Evolutionary conservation across 2,888 invertebrate genomes (phyloP).

Genomic region (Morpho deidamia): DNA sequence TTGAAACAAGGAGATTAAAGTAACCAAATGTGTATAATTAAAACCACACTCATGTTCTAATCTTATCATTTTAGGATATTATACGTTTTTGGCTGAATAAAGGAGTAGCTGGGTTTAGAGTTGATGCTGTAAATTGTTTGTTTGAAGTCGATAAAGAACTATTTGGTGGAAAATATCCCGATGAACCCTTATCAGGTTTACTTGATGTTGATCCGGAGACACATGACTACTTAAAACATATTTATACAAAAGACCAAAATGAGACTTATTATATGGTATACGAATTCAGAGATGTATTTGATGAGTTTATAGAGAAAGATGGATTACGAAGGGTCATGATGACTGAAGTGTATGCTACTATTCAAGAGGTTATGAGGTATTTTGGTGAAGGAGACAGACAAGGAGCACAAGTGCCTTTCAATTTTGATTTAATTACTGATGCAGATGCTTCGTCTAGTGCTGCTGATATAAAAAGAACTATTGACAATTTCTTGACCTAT

Average conservation of each 20-base stretch:
- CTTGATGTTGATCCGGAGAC: constrained; percentile 60
- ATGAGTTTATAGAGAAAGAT: constrained; percentile 71
- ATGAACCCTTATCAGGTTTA: constrained; percentile 76
- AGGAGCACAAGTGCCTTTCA: constrained; percentile 88
- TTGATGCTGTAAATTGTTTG: constrained; percentile 85
- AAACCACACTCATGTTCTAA: too few species aligned
- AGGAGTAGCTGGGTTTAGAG: constrained; percentile 92
- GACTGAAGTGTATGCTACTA: constrained; percentile 85
- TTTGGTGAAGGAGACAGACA: constrained; percentile 76
- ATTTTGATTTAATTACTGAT: constrained; percentile 84
- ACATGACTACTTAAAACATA: constrained; percentile 79
- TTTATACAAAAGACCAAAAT: constrained; percentile 80
- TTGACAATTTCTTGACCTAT: constrained; percentile 82
- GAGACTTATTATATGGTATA: constrained; percentile 82
- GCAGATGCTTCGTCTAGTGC: constrained; percentile 79
- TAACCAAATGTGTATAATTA: too few species aligned
- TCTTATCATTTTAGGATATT: constrained; percentile 62
- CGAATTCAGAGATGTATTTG: constrained; percentile 80
- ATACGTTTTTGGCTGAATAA: constrained; percentile 88
- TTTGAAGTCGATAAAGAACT: constrained; percentile 76
- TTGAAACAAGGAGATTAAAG: too few species aligned
- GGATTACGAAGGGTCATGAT: constrained; percentile 81
- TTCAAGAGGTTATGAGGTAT: constrained; percentile 80
- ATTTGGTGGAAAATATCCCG: constrained; percentile 60
- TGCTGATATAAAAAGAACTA: constrained; percentile 76